Evolutionary conservation across 2,888 invertebrate genomes (phyloP), one percentile per base, ranked within the genome.

Genomic region (Synergus gifuensis): DNA sequence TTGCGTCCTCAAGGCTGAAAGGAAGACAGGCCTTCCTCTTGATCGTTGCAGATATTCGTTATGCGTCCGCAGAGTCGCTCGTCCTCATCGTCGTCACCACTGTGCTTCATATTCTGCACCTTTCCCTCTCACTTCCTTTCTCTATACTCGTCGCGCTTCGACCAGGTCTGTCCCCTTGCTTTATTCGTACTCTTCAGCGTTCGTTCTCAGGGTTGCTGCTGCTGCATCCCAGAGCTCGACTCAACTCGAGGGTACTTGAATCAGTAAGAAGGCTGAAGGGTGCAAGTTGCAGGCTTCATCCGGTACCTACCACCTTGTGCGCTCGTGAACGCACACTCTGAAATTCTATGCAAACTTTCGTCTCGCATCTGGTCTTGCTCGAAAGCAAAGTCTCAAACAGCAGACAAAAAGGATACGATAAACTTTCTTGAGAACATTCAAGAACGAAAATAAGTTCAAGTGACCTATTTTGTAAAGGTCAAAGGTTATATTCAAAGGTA

Each of bases 181-280:
- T 79, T 81, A 77, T 66, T 36, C 76, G 40, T 36, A 14, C 77
- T 62, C 64, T 42, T 66, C 49, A 77, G 49, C 66, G 18, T 77
- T 76, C 73, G 66, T 58, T 67, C 69, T 78, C 79, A 67, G 77
- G 2, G 28, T 2, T 28, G 63, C 76, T 76, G 63, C 76, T 76
- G 77, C 82, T 69, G 58, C 73, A 69, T 80, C 63, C 82, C 79
- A 49, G 76, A 80, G 40, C 22, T 42, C 60, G 36, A 60, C 66
- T 79, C 54, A 62, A 79, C 78, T 77, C 78, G 77, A 78, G 76
- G 79, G 76, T 78, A 28, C 83, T 83, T 80, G 78, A 81, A 81
- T 36, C 76, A 79, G 79, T 76, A 80, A 83, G 83, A 77, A 81
- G 66, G 78, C 54, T 76, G 63, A 78, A 79, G 82, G 78, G 76